Evolutionary conservation across 1,140 invertebrate species (phyloP).

Genomic region (Drosophila sulfurigaster): DNA sequence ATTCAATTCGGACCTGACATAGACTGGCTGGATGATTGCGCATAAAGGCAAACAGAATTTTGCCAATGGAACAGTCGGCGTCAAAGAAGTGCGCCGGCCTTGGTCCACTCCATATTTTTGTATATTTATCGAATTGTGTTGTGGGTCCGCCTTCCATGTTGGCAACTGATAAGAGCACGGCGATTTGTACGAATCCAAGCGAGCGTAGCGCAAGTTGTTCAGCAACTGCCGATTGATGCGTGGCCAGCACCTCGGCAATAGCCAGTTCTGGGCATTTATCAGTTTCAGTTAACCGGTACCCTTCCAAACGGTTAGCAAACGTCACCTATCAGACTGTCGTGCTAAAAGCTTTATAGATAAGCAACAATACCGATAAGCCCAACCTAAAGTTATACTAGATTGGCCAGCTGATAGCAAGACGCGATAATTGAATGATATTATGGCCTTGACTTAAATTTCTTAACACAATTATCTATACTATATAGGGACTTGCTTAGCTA

Average conservation of each 20-base stretch:
- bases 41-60: conserved; percentile 81
- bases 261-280: conserved; percentile 50
- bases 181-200: conserved; percentile 37
- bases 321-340: conserved; percentile 49
- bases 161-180: conserved; percentile 60
- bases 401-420: conserved; percentile 25
- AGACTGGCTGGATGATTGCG: conserved; percentile 74
- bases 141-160: conserved; percentile 72
- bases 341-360: conserved; percentile 24
- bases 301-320: conserved; percentile 60
- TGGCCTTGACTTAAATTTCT: conserved; percentile 29
- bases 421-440: background rate
- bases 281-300: conserved; percentile 52
- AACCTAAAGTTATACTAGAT: conserved; percentile 27
- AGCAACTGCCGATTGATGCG: conserved; percentile 55
- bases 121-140: conserved; percentile 82
- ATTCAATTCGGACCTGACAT: conserved; percentile 60
- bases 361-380: conserved; percentile 28
- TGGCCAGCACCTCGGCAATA: conserved; percentile 32
- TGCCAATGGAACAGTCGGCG: conserved; percentile 79
- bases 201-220: conserved; percentile 48
- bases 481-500: background rate
- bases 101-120: conserved; percentile 83
- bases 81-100: conserved; percentile 78
- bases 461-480: background rate